phyloP scores from a whole-genome alignment of 2,888 invertebrate genomes.

The Acronicta aceris region DNA sequence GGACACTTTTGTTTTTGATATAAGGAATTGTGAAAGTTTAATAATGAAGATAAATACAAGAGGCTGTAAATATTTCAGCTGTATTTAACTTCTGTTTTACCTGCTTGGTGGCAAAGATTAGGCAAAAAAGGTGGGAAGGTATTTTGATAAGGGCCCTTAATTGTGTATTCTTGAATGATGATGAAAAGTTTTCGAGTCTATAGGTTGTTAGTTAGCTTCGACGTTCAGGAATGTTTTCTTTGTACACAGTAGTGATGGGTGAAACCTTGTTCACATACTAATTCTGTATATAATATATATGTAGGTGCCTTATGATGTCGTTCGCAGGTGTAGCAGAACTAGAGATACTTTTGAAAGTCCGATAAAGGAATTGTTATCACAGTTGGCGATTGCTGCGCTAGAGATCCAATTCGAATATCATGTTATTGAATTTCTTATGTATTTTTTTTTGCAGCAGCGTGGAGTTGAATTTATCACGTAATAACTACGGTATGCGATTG shows the following conservation, averaged over 20 bases:
- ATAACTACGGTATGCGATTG: no score
- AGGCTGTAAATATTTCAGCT: background rate
- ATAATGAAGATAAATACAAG: no score
- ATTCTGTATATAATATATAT: slow-evolving; percentile 1
- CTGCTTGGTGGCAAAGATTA: slow-evolving; percentile 45
- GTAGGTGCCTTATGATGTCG: slow-evolving; percentile 10
- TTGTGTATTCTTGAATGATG: slow-evolving; percentile 70
- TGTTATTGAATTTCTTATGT: no score
- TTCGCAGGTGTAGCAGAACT: no score
- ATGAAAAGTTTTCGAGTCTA: slow-evolving; percentile 66
- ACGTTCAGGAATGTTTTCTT: slow-evolving; percentile 41
- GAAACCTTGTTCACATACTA: slow-evolving; percentile 16
- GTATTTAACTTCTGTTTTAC: slow-evolving; percentile 33
- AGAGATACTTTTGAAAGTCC: no score
- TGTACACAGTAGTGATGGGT: slow-evolving; percentile 25
- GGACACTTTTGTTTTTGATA: no score
- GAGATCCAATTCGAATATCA: no score
- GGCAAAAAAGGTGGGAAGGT: slow-evolving; percentile 70
- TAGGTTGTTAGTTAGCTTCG: slow-evolving; percentile 43
- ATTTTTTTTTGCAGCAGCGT: no score
- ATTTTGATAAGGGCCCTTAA: slow-evolving; percentile 69
- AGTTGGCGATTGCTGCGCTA: no score
- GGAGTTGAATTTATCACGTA: no score
- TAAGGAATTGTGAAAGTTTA: no score
- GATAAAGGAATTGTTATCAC: no score